These are phyloP conservation scores for Epicampocera succincta DNA, from an alignment of 2,888 invertebrate species.

Conservation along the genomic window DNA sequence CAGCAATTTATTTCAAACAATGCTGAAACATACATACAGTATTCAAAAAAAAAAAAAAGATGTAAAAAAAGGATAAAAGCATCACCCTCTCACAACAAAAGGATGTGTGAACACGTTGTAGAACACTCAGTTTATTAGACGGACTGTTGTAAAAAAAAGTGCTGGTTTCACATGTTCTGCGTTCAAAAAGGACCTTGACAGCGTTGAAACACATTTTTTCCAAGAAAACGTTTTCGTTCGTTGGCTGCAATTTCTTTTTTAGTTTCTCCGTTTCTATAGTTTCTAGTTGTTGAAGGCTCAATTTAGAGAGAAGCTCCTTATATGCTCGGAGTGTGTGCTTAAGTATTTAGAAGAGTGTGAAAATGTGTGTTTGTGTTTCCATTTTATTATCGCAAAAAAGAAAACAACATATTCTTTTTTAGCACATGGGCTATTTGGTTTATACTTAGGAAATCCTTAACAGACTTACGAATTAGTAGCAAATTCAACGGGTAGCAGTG, in stretches of 20 bases:
- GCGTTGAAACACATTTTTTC: constrained; percentile 30
- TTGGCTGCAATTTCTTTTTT: background rate
- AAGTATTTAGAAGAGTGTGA: constrained; percentile 33
- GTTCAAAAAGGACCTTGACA: constrained; percentile 37
- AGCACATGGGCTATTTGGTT: background rate
- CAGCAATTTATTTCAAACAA: background rate
- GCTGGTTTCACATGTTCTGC: constrained; percentile 2
- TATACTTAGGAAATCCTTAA: constrained; percentile 11
- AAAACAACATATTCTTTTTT: too few relatives aligned
- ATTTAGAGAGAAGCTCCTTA: constrained; percentile 13
- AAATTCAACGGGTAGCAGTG: too few relatives aligned
- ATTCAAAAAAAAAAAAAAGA: constrained; percentile 25
- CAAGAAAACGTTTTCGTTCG: background rate
- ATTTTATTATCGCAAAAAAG: background rate
- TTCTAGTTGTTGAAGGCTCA: constrained; percentile 7
- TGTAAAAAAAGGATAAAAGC: constrained; percentile 2
- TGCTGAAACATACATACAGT: constrained; percentile 10
- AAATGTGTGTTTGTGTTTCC: constrained; percentile 3
- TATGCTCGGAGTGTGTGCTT: constrained; percentile 15
- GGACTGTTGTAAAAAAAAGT: constrained; percentile 11
- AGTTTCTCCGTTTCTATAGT: background rate
- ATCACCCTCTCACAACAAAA: constrained; percentile 25
- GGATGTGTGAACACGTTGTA: constrained; percentile 16
- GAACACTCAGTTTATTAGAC: constrained; percentile 24
- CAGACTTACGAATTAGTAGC: background rate